These are phyloP conservation scores for Dicrurus megarhynchus DNA, from an alignment of 2,113 vertebrate species.

Conservation along the genomic window DNA sequence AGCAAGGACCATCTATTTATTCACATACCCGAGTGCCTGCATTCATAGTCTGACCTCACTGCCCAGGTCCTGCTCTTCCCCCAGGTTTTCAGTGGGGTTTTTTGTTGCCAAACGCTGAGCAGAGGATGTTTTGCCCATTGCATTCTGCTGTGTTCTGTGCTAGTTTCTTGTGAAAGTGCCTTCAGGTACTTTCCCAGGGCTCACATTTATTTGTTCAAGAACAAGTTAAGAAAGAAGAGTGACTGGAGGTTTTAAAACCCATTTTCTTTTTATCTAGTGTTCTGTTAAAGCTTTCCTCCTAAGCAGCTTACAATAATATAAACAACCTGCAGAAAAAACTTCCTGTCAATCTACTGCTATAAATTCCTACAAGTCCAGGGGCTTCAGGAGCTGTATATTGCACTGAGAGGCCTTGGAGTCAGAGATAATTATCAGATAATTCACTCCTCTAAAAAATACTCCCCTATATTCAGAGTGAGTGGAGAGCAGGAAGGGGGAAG, in stretches of 20 bases:
- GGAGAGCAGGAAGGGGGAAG: neutral
- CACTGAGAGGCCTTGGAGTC: slow-evolving; percentile 29
- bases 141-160: neutral
- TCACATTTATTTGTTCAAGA: slow-evolving; percentile 46
- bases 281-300: slow-evolving; percentile 57
- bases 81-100: neutral
- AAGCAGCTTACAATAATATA: slow-evolving; percentile 69
- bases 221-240: slow-evolving; percentile 52
- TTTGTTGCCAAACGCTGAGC: neutral
- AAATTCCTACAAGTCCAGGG: slow-evolving; percentile 53
- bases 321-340: slow-evolving; percentile 61
- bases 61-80: neutral
- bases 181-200: slow-evolving; percentile 18
- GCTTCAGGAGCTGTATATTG: slow-evolving; percentile 48
- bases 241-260: slow-evolving; percentile 59
- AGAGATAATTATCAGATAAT: slow-evolving; percentile 54
- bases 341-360: slow-evolving; percentile 40
- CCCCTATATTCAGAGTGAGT: neutral
- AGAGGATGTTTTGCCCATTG: neutral
- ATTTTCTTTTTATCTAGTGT: slow-evolving; percentile 64
- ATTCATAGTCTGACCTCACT: neutral
- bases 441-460: slow-evolving; percentile 40
- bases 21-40: neutral
- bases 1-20: neutral
- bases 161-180: neutral